These are phyloP conservation scores for Agapostemon virescens DNA, from an alignment of 2,888 invertebrate species.

Conservation along the genomic window DNA sequence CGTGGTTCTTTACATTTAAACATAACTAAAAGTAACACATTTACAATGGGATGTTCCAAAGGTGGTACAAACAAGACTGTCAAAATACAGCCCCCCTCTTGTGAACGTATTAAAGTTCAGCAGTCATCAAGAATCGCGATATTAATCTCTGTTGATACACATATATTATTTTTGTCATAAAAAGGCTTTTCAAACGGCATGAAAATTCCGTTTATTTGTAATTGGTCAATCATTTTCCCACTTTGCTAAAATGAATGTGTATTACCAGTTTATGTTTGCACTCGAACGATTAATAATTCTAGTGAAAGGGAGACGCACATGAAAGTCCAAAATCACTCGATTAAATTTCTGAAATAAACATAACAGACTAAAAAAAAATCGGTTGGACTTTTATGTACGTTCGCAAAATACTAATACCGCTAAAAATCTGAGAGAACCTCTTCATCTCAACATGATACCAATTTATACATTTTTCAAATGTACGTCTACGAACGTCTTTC, in stretches of 20 bases:
- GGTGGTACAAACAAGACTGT: too few relatives aligned
- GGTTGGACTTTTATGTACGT: constrained; percentile 55
- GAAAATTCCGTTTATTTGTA: constrained; percentile 30
- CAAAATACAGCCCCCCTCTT: too few relatives aligned
- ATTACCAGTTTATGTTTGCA: constrained; percentile 52
- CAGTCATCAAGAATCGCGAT: constrained; percentile 40
- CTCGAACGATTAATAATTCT: constrained; percentile 58
- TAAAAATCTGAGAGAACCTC: constrained; percentile 59
- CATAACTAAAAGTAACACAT: constrained; percentile 23
- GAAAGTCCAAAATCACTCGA: constrained; percentile 47
- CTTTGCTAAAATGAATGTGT: constrained; percentile 57
- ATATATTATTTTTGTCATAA: constrained; percentile 29
- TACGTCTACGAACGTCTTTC: constrained; percentile 42
- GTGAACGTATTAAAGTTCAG: too few relatives aligned
- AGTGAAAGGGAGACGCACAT: constrained; percentile 55
- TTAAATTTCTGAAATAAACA: constrained; percentile 30
- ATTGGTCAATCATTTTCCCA: constrained; percentile 53
- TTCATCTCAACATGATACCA: constrained; percentile 51
- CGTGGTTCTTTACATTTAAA: constrained; percentile 37
- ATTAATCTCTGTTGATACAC: constrained; percentile 37
- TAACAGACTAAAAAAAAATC: constrained; percentile 31
- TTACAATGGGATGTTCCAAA: too few relatives aligned
- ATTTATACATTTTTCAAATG: constrained; percentile 55
- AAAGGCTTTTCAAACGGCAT: constrained; percentile 35
- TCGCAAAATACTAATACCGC: constrained; percentile 55